phyloP scores from a whole-genome alignment of 2,113 vertebrate species.

The Piaya cayana region DNA sequence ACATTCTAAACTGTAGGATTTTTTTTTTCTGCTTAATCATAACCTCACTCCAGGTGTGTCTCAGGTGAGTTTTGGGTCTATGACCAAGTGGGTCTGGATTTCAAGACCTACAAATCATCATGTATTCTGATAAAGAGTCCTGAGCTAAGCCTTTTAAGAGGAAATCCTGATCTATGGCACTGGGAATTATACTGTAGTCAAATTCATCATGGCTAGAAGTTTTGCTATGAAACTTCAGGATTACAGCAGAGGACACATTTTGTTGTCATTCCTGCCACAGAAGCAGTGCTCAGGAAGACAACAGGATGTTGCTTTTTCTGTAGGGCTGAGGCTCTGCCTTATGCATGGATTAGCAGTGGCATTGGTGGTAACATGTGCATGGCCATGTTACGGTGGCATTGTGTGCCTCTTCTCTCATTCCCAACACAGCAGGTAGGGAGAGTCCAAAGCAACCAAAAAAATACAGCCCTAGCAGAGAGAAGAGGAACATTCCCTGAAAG shows the following conservation, averaged over 20 bases:
- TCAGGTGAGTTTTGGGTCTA: neutral
- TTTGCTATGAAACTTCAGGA: neutral
- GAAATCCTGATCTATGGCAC: neutral
- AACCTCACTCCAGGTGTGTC: neutral
- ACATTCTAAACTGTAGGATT: fast-evolving
- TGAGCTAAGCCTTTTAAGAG: neutral
- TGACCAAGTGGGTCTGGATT: neutral
- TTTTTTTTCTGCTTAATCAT: neutral
- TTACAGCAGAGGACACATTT: neutral
- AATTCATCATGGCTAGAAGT: neutral
- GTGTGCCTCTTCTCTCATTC: neutral
- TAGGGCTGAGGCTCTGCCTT: neutral
- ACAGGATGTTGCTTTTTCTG: neutral
- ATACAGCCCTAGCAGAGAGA: neutral
- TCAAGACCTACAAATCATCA: neutral
- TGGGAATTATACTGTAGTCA: neutral
- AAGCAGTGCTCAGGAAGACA: neutral
- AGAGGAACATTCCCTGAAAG: neutral
- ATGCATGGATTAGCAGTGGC: neutral
- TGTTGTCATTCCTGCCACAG: neutral
- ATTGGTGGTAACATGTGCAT: fast-evolving
- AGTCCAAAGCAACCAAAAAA: neutral
- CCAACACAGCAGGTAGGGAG: fast-evolving
- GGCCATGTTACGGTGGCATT: fast-evolving
- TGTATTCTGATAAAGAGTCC: neutral